These are phyloP conservation scores for Centropyge bicolor DNA, from an alignment of 2,797 vertebrate species.

Conservation along the genomic window DNA sequence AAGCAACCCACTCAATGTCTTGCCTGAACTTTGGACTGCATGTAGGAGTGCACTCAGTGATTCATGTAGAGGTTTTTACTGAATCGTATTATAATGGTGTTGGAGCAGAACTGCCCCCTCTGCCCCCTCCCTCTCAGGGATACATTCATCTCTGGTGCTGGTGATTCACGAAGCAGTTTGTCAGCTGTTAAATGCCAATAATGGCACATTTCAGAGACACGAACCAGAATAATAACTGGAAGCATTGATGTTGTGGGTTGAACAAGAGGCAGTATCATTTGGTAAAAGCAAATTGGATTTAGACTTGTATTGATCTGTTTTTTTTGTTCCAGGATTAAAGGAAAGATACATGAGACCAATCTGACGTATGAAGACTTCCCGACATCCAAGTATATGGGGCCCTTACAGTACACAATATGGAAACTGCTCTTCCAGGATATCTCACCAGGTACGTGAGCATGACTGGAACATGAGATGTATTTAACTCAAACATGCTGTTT, in stretches of 20 bases:
- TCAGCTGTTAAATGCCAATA: slow-evolving; percentile 51
- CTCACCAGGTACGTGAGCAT: slow-evolving; percentile 89
- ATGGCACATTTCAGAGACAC: slow-evolving; percentile 38
- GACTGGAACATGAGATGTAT: neutral
- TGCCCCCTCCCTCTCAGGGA: slow-evolving; percentile 1
- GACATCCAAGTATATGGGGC: slow-evolving; percentile 97
- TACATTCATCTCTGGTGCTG: slow-evolving; percentile 26
- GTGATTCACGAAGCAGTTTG: slow-evolving; percentile 47
- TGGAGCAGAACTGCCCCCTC: slow-evolving; percentile 21
- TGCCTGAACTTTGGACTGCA: slow-evolving; percentile 27
- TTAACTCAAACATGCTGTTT: neutral
- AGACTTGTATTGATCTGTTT: slow-evolving; percentile 64
- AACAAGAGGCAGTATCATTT: slow-evolving; percentile 36
- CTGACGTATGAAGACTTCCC: slow-evolving; percentile 98
- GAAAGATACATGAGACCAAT: slow-evolving; percentile 97
- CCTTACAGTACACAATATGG: slow-evolving; percentile 98
- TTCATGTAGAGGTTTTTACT: slow-evolving; percentile 56
- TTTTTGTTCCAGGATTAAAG: slow-evolving; percentile 90
- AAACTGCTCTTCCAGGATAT: slow-evolving; percentile 98
- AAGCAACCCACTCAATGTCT: slow-evolving; percentile 14
- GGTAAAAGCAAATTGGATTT: slow-evolving; percentile 46
- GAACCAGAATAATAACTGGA: slow-evolving; percentile 41
- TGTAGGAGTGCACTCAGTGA: slow-evolving; percentile 58
- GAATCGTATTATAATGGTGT: slow-evolving; percentile 54
- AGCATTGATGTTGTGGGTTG: slow-evolving; percentile 1